Conservation (phyloP, 2,797 vertebrate genomes). For the Petrocephalus sullivani region DNA sequence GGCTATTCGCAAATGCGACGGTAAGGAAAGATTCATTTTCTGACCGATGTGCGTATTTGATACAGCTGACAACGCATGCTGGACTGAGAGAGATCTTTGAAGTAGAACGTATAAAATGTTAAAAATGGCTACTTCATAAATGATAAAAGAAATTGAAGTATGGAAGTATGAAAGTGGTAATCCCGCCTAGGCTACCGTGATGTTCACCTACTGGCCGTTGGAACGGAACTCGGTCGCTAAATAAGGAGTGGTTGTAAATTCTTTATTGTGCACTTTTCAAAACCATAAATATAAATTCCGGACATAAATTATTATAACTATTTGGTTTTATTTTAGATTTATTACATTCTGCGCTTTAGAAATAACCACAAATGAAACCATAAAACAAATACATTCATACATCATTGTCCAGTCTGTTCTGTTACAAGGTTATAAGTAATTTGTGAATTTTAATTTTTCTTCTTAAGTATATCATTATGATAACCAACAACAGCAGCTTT, state of each 20-base stretch:
- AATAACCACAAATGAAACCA: not conserved
- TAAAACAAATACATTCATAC: not conserved
- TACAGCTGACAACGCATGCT: not conserved
- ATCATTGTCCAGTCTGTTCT: not conserved
- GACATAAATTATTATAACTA: not conserved
- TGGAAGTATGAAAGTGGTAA: not conserved
- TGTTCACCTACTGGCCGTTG: not conserved
- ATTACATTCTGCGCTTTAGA: not conserved
- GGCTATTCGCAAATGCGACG: not conserved
- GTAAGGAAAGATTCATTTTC: not conserved
- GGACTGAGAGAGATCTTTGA: not conserved
- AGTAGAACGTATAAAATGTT: not conserved
- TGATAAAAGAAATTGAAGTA: not conserved
- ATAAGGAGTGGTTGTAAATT: not conserved
- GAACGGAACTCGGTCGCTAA: not conserved
- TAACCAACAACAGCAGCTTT: not conserved
- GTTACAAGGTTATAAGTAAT: not conserved
- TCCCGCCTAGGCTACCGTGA: not conserved
- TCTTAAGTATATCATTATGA: not conserved
- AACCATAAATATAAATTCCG: not conserved
- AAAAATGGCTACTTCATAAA: not conserved
- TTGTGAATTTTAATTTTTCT: not conserved
- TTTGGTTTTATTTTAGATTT: not conserved
- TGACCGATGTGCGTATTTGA: not conserved
- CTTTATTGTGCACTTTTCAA: not conserved